Conservation (phyloP, 2,113 vertebrate species). For the Cathartes aura region DNA sequence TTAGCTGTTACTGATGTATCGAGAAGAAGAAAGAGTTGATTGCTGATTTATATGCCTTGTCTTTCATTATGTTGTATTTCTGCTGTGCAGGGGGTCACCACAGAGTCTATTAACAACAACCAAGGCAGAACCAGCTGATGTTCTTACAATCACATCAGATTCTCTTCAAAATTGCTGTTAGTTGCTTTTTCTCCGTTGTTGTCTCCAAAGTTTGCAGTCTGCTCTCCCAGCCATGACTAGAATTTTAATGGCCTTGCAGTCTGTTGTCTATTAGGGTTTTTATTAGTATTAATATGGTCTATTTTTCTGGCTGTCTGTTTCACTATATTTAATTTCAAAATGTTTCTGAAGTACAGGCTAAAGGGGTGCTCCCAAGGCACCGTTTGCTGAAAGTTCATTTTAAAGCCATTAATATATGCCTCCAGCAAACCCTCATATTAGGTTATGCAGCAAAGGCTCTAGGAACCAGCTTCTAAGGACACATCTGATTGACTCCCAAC, state of each 20-base stretch:
- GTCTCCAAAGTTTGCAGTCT: conserved; percentile 14
- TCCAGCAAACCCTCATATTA: neutral
- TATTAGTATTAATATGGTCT: conserved; percentile 35
- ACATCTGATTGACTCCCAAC: neutral
- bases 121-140: neutral
- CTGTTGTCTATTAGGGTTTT: neutral
- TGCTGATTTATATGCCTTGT: conserved; percentile 16
- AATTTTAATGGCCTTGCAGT: conserved; percentile 5
- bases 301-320: conserved; percentile 37
- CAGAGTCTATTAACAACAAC: neutral
- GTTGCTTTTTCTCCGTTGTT: neutral
- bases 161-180: neutral
- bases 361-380: neutral
- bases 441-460: neutral
- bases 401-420: neutral
- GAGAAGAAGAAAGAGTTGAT: neutral
- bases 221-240: neutral
- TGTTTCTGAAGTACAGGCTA: neutral
- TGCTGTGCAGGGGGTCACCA: neutral
- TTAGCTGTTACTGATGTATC: neutral
- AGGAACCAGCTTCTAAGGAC: neutral
- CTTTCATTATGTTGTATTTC: neutral
- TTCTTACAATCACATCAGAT: neutral
- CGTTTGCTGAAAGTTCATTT: neutral
- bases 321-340: neutral